phyloP scores from a whole-genome alignment of 2,888 invertebrate species.

The Lasioglossum leucozonium region DNA sequence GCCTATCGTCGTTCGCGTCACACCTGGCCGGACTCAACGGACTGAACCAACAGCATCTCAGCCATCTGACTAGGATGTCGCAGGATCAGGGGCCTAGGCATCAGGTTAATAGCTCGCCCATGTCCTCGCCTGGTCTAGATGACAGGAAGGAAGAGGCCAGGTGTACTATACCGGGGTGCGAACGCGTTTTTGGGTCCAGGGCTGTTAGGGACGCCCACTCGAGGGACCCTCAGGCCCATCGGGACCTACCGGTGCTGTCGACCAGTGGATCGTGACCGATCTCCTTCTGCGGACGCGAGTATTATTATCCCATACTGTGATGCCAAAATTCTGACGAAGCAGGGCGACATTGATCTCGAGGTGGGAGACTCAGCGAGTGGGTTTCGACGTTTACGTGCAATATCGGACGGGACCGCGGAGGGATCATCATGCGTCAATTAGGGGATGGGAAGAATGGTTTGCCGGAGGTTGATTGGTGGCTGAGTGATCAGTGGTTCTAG shows the following conservation, averaged over 20 bases:
- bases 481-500: not conserved
- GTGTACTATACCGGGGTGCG: constrained; percentile 92
- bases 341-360: constrained; percentile 66
- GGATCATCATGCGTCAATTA: not conserved
- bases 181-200: constrained; percentile 91
- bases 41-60: constrained; percentile 84
- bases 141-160: constrained; percentile 87
- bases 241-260: constrained; percentile 78
- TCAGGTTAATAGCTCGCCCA: constrained; percentile 71
- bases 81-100: constrained; percentile 78
- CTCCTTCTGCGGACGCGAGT: constrained; percentile 70
- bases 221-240: constrained; percentile 82
- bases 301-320: constrained; percentile 77
- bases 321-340: constrained; percentile 77
- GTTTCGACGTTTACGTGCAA: constrained; percentile 64
- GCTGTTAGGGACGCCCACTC: constrained; percentile 92
- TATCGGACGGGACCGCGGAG: constrained; percentile 48
- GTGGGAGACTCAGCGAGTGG: constrained; percentile 26
- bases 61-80: constrained; percentile 76
- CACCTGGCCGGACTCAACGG: constrained; percentile 83
- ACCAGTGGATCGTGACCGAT: constrained; percentile 82
- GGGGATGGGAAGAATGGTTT: not conserved
- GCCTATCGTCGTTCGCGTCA: constrained; percentile 84
- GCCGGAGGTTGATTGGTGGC: not conserved
- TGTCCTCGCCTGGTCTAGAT: constrained; percentile 71